phyloP scores from a whole-genome alignment of 2,113 vertebrate genomes.

The Eupsittula cactorum region DNA sequence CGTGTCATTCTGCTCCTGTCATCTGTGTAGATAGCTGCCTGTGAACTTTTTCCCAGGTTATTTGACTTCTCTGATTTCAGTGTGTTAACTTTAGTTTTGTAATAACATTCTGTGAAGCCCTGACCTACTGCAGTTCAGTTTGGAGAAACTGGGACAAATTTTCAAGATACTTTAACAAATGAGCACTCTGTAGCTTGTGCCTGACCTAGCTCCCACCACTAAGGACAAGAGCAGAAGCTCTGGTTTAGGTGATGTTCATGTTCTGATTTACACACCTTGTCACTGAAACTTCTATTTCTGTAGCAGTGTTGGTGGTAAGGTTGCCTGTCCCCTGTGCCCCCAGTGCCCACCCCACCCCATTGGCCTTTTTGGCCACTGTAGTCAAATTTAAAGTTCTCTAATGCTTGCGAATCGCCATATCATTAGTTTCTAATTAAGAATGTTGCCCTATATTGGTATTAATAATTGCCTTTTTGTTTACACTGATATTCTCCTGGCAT shows the following conservation, averaged over 20 bases:
- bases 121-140: neutral
- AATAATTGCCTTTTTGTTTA: neutral
- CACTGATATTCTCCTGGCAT: neutral
- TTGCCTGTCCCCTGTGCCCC: neutral
- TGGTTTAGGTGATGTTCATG: neutral
- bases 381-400: neutral
- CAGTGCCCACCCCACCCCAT: fast-evolving
- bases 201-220: neutral
- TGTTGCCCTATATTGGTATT: neutral
- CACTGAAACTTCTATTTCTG: neutral
- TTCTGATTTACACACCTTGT: neutral
- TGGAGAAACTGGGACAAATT: neutral
- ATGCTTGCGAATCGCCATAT: neutral
- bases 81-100: neutral
- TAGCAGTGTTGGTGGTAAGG: neutral
- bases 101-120: neutral
- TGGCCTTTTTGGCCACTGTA: neutral
- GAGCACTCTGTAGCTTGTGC: neutral
- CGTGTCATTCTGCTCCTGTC: neutral
- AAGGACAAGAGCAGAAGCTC: neutral
- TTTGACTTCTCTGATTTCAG: neutral
- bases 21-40: neutral
- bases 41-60: neutral
- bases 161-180: neutral
- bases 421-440: neutral